A percentile compares a stretch with the other conserved stretches of the same genome.
phyloP scores from a whole-genome alignment of 2,888 invertebrate genomes.

The Hypomecis punctinalis region DNA sequence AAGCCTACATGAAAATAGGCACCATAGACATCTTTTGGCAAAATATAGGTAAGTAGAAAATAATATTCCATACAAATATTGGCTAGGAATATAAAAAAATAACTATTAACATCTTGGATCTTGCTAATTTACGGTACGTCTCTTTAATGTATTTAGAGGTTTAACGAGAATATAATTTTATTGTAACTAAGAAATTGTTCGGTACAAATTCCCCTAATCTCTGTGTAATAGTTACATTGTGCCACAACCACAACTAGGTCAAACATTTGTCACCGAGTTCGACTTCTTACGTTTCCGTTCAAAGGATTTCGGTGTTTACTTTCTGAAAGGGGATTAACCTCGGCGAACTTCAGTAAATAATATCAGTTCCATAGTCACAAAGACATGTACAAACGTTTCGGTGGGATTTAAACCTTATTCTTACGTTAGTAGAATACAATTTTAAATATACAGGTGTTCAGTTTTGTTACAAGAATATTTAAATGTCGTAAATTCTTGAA shows the following conservation, averaged over 20 bases:
- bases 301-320: constrained; percentile 42
- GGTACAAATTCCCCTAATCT: constrained; percentile 7
- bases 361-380: constrained; percentile 39
- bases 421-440: constrained; percentile 2
- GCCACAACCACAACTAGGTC: constrained; percentile 40
- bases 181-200: not conserved
- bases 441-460: constrained; percentile 5
- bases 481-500: too few relatives aligned
- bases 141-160: not conserved
- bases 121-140: not conserved
- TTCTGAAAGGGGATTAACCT: constrained; percentile 44
- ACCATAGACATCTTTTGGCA: too few relatives aligned
- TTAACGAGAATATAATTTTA: not conserved
- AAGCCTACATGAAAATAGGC: too few relatives aligned
- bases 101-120: not conserved
- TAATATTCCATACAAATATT: too few relatives aligned
- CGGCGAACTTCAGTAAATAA: constrained; percentile 43
- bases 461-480: not conserved
- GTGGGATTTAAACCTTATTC: constrained; percentile 22
- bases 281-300: constrained; percentile 43
- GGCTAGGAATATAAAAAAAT: too few relatives aligned
- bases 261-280: constrained; percentile 44
- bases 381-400: constrained; percentile 20
- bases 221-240: constrained; percentile 27
- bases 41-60: too few relatives aligned